Evolutionary conservation across 2,113 vertebrate species (phyloP).

Genomic region (Elgaria multicarinata): DNA sequence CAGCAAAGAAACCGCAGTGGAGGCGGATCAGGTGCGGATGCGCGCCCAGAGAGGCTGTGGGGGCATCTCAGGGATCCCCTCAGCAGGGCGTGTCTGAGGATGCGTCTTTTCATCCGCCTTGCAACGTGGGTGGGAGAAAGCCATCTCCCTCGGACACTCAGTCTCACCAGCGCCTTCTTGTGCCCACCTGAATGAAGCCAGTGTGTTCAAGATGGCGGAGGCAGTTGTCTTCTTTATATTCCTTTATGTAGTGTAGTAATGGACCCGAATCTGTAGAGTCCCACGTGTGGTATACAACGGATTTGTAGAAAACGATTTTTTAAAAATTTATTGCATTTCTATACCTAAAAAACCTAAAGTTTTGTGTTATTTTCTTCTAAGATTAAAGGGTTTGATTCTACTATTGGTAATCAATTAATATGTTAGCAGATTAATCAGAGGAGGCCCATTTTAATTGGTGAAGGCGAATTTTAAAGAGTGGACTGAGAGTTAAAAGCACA

Average conservation of each 20-base stretch:
- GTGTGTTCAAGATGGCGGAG: background rate
- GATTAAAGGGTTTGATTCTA: background rate
- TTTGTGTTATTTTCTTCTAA: background rate
- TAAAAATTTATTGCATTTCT: no score
- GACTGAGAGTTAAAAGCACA: background rate
- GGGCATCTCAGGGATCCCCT: background rate
- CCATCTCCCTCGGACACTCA: background rate
- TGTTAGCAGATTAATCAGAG: background rate
- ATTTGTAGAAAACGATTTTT: background rate
- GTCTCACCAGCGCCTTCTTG: background rate
- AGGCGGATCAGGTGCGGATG: background rate
- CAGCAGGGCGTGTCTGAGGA: background rate
- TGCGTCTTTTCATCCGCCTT: background rate
- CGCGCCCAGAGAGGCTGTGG: background rate
- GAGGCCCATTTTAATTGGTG: background rate
- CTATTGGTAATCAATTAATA: background rate
- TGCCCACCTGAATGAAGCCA: background rate
- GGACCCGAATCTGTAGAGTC: background rate
- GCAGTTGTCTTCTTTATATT: background rate
- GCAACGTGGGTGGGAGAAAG: no score
- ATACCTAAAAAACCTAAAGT: background rate
- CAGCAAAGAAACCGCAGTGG: background rate
- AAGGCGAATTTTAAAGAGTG: background rate
- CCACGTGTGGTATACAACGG: background rate
- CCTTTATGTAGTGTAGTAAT: background rate